phyloP scores from a whole-genome alignment of 2,797 vertebrate species.

The Siniperca scherzeri region DNA sequence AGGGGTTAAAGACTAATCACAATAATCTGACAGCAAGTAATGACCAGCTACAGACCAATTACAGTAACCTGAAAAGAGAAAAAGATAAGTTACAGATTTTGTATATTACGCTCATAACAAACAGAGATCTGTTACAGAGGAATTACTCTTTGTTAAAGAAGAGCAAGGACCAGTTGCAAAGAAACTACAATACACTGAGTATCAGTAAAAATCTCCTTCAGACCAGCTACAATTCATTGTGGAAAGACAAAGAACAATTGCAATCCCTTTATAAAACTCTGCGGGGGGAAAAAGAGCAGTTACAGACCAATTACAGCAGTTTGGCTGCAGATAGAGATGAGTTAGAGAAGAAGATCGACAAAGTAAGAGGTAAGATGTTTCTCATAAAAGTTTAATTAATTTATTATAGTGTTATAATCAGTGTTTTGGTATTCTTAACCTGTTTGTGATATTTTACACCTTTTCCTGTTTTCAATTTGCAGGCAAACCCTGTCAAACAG shows the following conservation, averaged over 20 bases:
- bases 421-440: neutral
- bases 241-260: conserved; percentile 22
- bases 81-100: conserved; percentile 1
- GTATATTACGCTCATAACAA: neutral
- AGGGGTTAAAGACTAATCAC: conserved; percentile 9
- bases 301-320: conserved; percentile 21
- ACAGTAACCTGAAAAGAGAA: neutral
- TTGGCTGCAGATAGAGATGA: neutral
- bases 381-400: neutral
- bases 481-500: conserved; percentile 24
- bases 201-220: neutral
- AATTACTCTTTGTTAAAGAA: conserved; percentile 27
- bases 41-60: neutral
- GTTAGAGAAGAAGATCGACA: conserved; percentile 17
- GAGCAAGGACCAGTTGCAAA: conserved; percentile 5
- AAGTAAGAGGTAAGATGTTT: conserved; percentile 13
- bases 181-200: neutral
- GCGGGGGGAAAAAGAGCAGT: neutral
- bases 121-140: conserved; percentile 20
- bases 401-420: neutral
- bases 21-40: conserved; percentile 1
- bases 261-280: conserved; percentile 7
- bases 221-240: conserved; percentile 5
- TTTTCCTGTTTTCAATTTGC: neutral
- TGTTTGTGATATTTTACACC: neutral